Evolutionary conservation across 2,113 vertebrate genomes (phyloP).

Genomic region (Promerops cafer): DNA sequence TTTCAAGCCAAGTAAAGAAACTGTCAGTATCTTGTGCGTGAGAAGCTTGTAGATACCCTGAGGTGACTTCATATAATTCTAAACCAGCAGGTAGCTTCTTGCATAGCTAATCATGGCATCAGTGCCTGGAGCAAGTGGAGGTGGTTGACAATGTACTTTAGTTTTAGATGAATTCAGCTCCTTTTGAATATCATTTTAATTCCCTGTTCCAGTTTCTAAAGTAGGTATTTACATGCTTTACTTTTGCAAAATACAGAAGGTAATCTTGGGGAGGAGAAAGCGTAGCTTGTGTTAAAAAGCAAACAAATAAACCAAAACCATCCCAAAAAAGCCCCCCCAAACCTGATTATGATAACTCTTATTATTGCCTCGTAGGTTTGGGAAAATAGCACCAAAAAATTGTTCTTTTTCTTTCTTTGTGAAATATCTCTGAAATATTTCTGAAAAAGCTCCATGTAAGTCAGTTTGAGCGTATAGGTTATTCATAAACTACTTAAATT

Average conservation of each 20-base stretch:
- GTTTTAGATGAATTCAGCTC: conserved; percentile 75
- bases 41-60: conserved; percentile 79
- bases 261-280: neutral
- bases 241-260: conserved; percentile 50
- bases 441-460: neutral
- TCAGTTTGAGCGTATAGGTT: neutral
- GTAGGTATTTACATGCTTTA: conserved; percentile 50
- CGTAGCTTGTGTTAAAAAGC: neutral
- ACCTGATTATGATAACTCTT: neutral
- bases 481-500: neutral
- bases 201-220: conserved; percentile 64
- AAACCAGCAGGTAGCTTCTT: conserved; percentile 85
- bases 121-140: conserved; percentile 75
- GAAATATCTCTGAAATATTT: neutral
- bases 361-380: neutral
- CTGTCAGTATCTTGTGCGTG: conserved; percentile 78
- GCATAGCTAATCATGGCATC: conserved; percentile 81
- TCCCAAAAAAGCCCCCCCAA: neutral
- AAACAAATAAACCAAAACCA: neutral
- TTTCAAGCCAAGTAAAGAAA: conserved; percentile 73
- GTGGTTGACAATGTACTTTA: conserved; percentile 75
- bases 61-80: conserved; percentile 78
- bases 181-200: conserved; percentile 77
- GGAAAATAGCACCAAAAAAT: neutral
- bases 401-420: neutral